These are phyloP conservation scores for Nasonia vitripennis DNA, from an alignment of 1,140 invertebrate genomes.

Conservation along the genomic window DNA sequence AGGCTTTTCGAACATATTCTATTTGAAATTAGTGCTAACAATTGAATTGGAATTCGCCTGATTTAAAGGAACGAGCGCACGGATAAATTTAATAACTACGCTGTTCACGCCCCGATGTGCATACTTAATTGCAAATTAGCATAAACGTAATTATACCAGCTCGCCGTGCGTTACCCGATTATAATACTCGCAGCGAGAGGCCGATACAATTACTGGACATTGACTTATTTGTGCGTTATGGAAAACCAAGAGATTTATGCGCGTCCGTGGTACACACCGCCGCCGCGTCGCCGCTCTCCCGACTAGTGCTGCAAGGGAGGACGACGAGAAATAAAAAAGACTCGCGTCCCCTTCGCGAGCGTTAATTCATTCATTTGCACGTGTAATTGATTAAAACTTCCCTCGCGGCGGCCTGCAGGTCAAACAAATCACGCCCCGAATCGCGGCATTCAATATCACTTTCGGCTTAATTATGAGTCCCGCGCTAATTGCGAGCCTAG, in stretches of 20 bases:
- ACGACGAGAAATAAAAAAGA: not conserved
- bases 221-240: slow-evolving; percentile 25
- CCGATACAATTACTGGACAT: slow-evolving; percentile 20
- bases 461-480: slow-evolving; percentile 13
- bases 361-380: slow-evolving; percentile 15
- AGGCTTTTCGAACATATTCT: not conserved
- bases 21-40: slow-evolving; percentile 5
- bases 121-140: slow-evolving; percentile 43
- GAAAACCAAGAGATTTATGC: slow-evolving; percentile 32
- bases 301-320: not conserved
- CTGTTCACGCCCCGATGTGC: slow-evolving; percentile 6
- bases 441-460: slow-evolving; percentile 24
- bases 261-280: not conserved
- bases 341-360: not conserved
- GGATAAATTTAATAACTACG: slow-evolving; percentile 38
- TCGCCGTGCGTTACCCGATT: not conserved
- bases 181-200: slow-evolving; percentile 11
- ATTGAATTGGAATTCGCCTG: not conserved
- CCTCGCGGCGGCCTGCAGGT: not conserved
- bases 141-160: slow-evolving; percentile 31
- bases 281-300: too few relatives aligned
- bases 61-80: slow-evolving; percentile 23
- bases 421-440: slow-evolving; percentile 16
- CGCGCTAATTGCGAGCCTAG: not conserved
- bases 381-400: slow-evolving; percentile 28